phyloP scores from a whole-genome alignment of 2,113 vertebrate genomes.

The Acrocephalus arundinaceus region DNA sequence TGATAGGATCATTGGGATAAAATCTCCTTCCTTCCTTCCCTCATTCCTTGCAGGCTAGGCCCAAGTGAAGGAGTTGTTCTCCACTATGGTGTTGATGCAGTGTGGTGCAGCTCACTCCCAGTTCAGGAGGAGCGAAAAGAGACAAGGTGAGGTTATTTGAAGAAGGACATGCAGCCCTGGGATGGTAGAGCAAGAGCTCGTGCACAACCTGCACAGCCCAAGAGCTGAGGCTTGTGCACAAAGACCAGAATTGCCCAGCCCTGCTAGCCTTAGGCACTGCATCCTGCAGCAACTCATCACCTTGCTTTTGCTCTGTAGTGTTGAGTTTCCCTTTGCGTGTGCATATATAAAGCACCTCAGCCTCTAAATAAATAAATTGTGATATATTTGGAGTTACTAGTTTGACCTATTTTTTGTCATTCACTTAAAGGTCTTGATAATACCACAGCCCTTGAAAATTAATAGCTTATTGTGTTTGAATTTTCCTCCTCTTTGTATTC shows the following conservation, averaged over 20 bases:
- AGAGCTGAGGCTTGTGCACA: background rate
- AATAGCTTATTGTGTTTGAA: background rate
- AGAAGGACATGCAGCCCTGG: background rate
- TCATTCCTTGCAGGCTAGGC: background rate
- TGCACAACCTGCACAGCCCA: background rate
- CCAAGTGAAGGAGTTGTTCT: background rate
- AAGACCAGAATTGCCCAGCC: background rate
- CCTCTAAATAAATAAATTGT: background rate
- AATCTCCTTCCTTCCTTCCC: background rate
- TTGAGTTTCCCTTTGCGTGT: background rate
- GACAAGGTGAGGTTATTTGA: background rate
- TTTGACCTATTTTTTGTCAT: background rate
- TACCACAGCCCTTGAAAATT: background rate
- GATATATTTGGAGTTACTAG: background rate
- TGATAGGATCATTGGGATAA: background rate
- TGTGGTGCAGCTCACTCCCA: background rate
- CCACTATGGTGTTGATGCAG: rapidly evolving
- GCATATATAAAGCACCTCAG: background rate
- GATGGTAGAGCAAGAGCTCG: background rate
- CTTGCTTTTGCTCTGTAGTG: background rate
- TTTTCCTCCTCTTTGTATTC: background rate
- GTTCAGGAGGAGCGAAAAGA: background rate
- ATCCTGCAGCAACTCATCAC: background rate
- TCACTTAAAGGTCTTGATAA: background rate
- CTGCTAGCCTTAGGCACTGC: background rate